Conservation (phyloP, 2,797 vertebrate genomes). For the Tinamus major region DNA sequence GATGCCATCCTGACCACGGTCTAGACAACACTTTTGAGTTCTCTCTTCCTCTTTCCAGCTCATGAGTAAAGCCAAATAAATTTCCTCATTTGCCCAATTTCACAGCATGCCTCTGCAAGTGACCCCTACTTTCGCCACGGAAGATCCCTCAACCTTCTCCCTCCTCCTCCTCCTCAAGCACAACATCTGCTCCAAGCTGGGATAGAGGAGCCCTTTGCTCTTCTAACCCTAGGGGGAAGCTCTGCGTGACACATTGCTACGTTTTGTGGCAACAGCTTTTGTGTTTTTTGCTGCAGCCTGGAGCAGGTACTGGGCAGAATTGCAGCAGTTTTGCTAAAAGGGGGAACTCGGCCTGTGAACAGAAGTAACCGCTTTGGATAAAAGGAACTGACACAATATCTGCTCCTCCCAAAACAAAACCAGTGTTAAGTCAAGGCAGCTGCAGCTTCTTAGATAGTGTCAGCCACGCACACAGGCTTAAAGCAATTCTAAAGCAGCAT, state of each 20-base stretch:
- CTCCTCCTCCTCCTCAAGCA: background rate
- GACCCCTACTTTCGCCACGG: fast-evolving
- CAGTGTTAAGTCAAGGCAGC: background rate
- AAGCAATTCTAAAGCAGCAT: background rate
- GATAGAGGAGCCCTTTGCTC: background rate
- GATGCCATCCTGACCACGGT: background rate
- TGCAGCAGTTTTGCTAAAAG: background rate
- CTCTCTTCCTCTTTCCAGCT: background rate
- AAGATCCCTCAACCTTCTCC: background rate
- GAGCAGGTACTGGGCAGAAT: background rate
- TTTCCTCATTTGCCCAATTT: background rate
- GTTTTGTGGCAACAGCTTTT: background rate
- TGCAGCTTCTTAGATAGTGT: background rate
- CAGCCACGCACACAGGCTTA: background rate
- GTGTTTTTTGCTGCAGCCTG: background rate
- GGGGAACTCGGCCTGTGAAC: fast-evolving
- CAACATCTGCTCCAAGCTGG: background rate
- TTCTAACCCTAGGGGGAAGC: background rate
- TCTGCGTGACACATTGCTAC: background rate
- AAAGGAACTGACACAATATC: background rate
- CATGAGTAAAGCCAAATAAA: background rate
- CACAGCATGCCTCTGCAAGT: background rate
- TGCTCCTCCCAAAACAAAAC: background rate
- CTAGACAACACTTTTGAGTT: background rate
- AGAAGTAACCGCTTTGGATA: background rate